Evolutionary conservation across 2,888 invertebrate genomes (phyloP).

Genomic region (Pediacus dermestoides): DNA sequence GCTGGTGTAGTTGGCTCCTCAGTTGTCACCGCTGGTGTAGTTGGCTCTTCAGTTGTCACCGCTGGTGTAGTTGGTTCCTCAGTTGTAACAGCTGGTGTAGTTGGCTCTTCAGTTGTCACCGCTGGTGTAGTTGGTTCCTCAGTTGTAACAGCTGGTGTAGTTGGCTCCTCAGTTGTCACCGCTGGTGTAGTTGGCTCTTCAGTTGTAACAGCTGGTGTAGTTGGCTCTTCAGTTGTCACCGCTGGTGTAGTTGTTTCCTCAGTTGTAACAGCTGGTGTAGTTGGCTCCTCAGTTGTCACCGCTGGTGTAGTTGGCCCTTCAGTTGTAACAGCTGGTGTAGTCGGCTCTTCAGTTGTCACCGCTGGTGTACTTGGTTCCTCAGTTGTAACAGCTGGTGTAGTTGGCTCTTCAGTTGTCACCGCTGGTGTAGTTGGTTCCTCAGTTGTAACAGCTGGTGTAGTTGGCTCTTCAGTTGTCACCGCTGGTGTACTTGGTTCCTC

Average conservation of each 20-base stretch:
- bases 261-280: slow-evolving; percentile 16
- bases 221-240: slow-evolving; percentile 37
- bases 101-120: slow-evolving; percentile 16
- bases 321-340: slow-evolving; percentile 2
- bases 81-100: slow-evolving; percentile 1
- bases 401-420: slow-evolving; percentile 16
- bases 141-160: slow-evolving; percentile 7
- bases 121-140: not conserved
- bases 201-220: slow-evolving; percentile 30
- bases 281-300: not conserved
- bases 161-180: slow-evolving; percentile 5
- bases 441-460: slow-evolving; percentile 7
- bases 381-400: slow-evolving; percentile 1
- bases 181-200: slow-evolving; percentile 11
- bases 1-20: slow-evolving; percentile 7
- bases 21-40: slow-evolving; percentile 1
- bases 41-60: slow-evolving; percentile 26
- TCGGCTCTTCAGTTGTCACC: slow-evolving; percentile 26
- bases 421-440: not conserved
- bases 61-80: slow-evolving; percentile 43
- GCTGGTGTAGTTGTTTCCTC: not conserved
- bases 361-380: slow-evolving; percentile 43
- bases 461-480: slow-evolving; percentile 6
- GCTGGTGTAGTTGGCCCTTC: slow-evolving; percentile 7
- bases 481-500: slow-evolving; percentile 11